Evolutionary conservation across 23 tunicate species (phyloP).

Genomic region (Styela clava): DNA sequence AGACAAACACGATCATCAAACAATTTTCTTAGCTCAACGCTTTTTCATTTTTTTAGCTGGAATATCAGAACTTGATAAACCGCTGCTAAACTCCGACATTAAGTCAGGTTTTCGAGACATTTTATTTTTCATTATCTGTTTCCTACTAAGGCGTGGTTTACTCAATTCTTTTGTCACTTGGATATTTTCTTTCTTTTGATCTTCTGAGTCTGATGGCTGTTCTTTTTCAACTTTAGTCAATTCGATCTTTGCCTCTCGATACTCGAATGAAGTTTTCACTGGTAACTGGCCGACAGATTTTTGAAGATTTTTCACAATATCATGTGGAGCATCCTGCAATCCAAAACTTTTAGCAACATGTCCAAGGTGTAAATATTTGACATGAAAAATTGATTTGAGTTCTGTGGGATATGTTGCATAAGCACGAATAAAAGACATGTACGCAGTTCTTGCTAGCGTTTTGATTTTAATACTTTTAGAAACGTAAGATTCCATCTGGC

Average conservation of each 20-base stretch:
- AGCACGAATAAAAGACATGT: constrained; percentile 68
- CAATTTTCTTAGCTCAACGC: too few species aligned
- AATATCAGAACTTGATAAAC: constrained; percentile 4
- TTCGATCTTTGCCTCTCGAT: constrained; percentile 10
- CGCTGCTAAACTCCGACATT: constrained; percentile 84
- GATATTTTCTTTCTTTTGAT: constrained; percentile 3
- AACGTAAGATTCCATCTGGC: constrained; percentile 48
- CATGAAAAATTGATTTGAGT: constrained; percentile 87
- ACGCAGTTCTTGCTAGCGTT: constrained; percentile 59
- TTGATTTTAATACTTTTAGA: constrained; percentile 30
- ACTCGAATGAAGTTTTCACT: constrained; percentile 17
- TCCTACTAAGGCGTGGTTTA: constrained; percentile 11
- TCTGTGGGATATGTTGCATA: constrained; percentile 93
- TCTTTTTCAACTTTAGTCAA: not conserved
- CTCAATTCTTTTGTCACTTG: constrained; percentile 6
- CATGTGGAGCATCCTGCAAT: constrained; percentile 47
- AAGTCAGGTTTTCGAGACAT: constrained; percentile 48
- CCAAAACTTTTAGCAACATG: constrained; percentile 98
- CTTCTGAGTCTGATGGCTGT: not conserved
- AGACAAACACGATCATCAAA: too few species aligned
- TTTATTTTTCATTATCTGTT: constrained; percentile 19
- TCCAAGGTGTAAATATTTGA: constrained; percentile 88
- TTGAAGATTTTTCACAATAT: constrained; percentile 27
- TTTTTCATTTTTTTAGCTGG: not conserved
- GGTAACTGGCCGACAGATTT: constrained; percentile 41